Evolutionary conservation across 2,113 vertebrate genomes (phyloP), one percentile per base, ranked within the genome.

Genomic region (Electrona antarctica): DNA sequence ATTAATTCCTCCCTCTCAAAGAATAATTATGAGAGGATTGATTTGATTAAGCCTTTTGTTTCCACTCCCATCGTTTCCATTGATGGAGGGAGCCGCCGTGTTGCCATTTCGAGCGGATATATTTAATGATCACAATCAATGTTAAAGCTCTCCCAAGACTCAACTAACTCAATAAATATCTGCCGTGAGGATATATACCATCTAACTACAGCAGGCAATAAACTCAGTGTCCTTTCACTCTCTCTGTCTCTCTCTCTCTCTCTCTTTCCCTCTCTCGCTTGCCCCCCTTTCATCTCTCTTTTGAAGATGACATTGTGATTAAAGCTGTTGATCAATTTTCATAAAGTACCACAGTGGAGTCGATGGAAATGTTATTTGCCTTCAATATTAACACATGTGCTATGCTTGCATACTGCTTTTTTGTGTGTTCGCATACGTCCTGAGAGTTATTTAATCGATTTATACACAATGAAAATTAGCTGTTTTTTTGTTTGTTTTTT

Each of bases 41-140:
- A 92, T 92, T 90, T 88, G 87, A 90, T 90, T 85, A 88, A 71
- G 90, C 84, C 89, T 92, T 90, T 91, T 87, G 33, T 41, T 90
- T 90, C 87, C 81, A 48, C 85, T 84, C 60, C 80, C 82, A 81
- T 85, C 67, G 87, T 81, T 87, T 78, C 83, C 79, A 85, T 84
- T 84, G 89, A 89, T 81, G 72, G 83, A 89, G 80, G 82, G 83
- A 85, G 82, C 66, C 88, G 87, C 58, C 85, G 83, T 89, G 84
- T 90, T 88, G 88, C 90, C 87, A 85, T 91, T 91, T 88, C 77
- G 47, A 76, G 82, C 85, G 88, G 90, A 92, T 92, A 92, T 93
- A 93, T 93, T 93, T 94, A 93, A 94, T 92, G 91, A 93, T 92
- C 91, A 91, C 90, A 92, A 93, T 93, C 93, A 93, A 93, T 93